Conservation (phyloP, 2,888 invertebrate species). For the Clanis bilineata region DNA sequence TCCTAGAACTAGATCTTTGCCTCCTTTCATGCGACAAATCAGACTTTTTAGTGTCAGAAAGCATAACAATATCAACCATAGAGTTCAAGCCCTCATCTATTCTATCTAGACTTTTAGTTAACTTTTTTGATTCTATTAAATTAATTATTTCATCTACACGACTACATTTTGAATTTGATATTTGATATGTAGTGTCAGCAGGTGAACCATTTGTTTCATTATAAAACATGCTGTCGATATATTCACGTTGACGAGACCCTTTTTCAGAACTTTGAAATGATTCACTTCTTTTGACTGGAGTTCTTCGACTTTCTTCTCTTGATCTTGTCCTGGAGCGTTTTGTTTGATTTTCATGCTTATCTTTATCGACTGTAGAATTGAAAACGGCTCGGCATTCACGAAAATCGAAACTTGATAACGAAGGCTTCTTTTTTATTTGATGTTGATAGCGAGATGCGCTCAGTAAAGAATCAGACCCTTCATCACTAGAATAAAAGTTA, state of each 20-base stretch:
- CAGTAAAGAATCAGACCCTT: slow-evolving; percentile 87
- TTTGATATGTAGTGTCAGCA: slow-evolving; percentile 44
- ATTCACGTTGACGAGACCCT: slow-evolving; percentile 71
- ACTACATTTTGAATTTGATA: slow-evolving; percentile 63
- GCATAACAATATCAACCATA: slow-evolving; percentile 87
- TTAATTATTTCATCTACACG: slow-evolving; percentile 77
- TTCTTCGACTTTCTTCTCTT: slow-evolving; percentile 60
- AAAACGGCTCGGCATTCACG: slow-evolving; percentile 82
- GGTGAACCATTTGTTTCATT: slow-evolving; percentile 72
- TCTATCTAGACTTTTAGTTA: slow-evolving; percentile 90
- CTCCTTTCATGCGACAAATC: slow-evolving; percentile 69
- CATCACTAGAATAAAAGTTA: slow-evolving; percentile 83
- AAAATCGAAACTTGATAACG: slow-evolving; percentile 67
- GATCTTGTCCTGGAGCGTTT: slow-evolving; percentile 66
- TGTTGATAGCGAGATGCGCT: slow-evolving; percentile 83
- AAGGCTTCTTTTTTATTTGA: slow-evolving; percentile 61
- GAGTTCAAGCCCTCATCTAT: slow-evolving; percentile 88
- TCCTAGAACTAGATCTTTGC: slow-evolving; percentile 66
- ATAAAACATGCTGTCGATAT: slow-evolving; percentile 84
- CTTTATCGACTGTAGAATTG: slow-evolving; percentile 80
- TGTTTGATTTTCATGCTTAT: slow-evolving; percentile 56
- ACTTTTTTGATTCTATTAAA: slow-evolving; percentile 82
- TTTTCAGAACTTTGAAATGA: slow-evolving; percentile 76
- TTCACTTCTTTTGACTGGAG: slow-evolving; percentile 72
- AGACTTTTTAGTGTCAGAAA: slow-evolving; percentile 77